Evolutionary conservation across 2,113 vertebrate genomes (phyloP).

Genomic region (Etia nguti): DNA sequence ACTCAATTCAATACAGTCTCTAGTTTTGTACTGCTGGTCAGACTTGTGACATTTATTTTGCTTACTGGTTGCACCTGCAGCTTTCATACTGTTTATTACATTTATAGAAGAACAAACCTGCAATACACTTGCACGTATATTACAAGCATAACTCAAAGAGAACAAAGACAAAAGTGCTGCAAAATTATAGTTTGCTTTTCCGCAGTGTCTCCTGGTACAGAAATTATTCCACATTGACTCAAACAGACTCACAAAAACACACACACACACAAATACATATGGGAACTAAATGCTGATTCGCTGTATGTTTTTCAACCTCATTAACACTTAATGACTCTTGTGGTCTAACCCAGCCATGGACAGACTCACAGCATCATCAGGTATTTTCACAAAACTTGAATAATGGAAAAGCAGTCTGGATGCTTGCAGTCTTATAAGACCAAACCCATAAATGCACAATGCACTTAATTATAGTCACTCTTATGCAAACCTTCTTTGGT

Average conservation of each 20-base stretch:
- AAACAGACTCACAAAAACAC: not conserved
- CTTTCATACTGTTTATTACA: not conserved
- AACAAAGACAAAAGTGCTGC: not conserved
- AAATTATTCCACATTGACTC: not conserved
- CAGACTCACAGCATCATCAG: not conserved
- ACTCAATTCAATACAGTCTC: not conserved
- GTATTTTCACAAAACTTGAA: not conserved
- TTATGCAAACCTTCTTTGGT: not conserved
- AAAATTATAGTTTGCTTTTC: not conserved
- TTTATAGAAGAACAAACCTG: not conserved
- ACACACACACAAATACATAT: not conserved
- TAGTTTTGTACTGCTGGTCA: not conserved
- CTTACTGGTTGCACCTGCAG: not conserved
- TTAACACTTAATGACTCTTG: not conserved
- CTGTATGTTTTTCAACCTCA: not conserved
- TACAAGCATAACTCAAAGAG: not conserved
- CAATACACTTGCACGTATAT: not conserved
- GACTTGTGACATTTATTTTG: not conserved
- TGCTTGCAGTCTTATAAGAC: not conserved
- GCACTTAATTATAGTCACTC: slow-evolving; percentile 24
- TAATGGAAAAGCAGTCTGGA: not conserved
- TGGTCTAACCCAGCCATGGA: not conserved
- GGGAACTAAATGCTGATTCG: not conserved
- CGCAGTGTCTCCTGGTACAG: not conserved
- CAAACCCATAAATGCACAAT: not conserved